These are phyloP conservation scores for Chaetodon trifasciatus DNA, from an alignment of 2,797 vertebrate genomes.

Conservation along the genomic window DNA sequence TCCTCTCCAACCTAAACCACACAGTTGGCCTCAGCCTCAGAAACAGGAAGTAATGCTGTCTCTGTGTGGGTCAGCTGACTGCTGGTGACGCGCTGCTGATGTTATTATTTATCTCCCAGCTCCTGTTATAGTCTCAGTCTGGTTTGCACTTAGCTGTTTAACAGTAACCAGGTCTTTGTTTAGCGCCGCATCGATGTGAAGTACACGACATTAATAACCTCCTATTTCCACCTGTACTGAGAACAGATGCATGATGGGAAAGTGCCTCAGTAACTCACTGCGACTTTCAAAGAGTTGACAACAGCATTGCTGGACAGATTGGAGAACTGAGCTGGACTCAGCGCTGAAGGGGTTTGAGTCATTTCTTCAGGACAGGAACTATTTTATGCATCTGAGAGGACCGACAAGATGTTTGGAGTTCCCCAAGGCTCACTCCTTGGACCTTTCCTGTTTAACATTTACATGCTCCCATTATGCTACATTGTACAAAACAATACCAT, in stretches of 20 bases:
- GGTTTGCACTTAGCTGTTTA: not conserved
- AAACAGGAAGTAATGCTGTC: conserved; percentile 33
- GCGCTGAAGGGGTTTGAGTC: not conserved
- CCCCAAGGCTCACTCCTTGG: not conserved
- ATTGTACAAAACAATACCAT: not conserved
- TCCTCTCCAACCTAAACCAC: conserved; percentile 17
- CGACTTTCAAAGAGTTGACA: too few species aligned
- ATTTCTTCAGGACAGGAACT: not conserved
- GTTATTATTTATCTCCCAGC: not conserved
- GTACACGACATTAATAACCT: not conserved
- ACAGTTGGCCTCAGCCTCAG: not conserved
- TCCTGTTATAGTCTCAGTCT: not conserved
- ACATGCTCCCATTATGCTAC: not conserved
- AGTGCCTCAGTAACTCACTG: too few species aligned
- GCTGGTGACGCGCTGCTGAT: not conserved
- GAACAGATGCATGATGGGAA: conserved; percentile 11
- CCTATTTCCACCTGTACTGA: not conserved
- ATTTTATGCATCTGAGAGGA: not conserved
- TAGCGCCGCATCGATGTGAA: not conserved
- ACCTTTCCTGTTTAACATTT: not conserved
- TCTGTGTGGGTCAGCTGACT: not conserved
- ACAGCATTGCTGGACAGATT: not conserved
- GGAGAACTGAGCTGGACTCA: not conserved
- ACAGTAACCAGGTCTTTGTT: not conserved
- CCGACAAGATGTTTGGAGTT: not conserved